Percentiles rank a stretch among this genome's conserved stretches.
phyloP scores from a whole-genome alignment of 2,797 vertebrate species.

The Lepus oiostolus region DNA sequence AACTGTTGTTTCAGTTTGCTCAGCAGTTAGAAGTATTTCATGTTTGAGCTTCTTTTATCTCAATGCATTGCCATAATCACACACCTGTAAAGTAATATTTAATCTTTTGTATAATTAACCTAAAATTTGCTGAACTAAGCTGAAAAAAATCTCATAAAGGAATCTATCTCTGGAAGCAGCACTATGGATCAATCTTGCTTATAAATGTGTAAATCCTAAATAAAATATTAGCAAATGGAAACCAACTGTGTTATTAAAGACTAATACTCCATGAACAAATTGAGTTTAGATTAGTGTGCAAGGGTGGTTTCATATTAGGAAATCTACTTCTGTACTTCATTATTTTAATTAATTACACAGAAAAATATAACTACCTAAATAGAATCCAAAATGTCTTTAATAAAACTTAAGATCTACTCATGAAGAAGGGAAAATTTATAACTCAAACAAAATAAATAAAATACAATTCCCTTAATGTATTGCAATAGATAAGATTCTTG shows the following conservation, averaged over 20 bases:
- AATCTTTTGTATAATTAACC: neutral
- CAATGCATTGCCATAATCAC: neutral
- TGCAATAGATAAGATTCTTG: neutral
- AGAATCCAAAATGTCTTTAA: constrained; percentile 48
- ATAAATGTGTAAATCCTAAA: constrained; percentile 33
- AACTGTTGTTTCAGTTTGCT: neutral
- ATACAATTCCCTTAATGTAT: neutral
- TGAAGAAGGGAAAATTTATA: neutral
- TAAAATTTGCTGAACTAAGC: neutral
- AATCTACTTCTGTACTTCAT: constrained; percentile 37
- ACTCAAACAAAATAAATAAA: neutral
- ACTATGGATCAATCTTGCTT: neutral
- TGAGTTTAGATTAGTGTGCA: constrained; percentile 53
- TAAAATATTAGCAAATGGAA: constrained; percentile 72
- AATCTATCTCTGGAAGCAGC: neutral
- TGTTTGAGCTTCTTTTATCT: neutral
- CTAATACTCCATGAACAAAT: constrained; percentile 61
- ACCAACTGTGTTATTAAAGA: constrained; percentile 70
- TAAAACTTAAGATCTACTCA: neutral
- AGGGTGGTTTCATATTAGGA: constrained; percentile 63
- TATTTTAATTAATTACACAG: constrained; percentile 46
- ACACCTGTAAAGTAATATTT: neutral
- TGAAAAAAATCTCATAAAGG: neutral
- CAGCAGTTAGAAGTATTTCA: neutral
- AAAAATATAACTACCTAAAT: constrained; percentile 18